Conservation (phyloP, 2,113 vertebrate genomes). For the Odocoileus hemionus region DNA sequence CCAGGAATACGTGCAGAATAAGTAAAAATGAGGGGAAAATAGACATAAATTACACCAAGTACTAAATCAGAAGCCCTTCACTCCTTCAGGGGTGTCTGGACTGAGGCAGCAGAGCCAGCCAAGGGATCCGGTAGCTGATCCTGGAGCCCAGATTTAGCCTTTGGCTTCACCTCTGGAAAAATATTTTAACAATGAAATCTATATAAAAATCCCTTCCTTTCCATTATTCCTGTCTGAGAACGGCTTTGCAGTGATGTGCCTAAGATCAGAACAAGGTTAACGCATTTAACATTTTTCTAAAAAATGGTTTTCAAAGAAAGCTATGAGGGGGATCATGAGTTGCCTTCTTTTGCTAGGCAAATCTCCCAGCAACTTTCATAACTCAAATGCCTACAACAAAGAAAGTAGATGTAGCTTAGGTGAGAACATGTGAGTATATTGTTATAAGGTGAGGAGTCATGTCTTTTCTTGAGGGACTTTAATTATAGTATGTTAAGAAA, state of each 20-base stretch:
- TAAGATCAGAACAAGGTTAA: slow-evolving; percentile 75
- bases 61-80: slow-evolving; percentile 32
- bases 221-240: slow-evolving; percentile 56
- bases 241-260: slow-evolving; percentile 51
- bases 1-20: not conserved
- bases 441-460: not conserved
- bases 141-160: slow-evolving; percentile 60
- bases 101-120: not conserved
- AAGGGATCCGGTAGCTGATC: not conserved
- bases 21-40: slow-evolving; percentile 6
- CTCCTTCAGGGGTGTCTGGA: slow-evolving; percentile 2
- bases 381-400: not conserved
- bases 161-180: slow-evolving; percentile 78
- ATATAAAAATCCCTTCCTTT: slow-evolving; percentile 72
- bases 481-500: not conserved
- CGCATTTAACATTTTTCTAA: slow-evolving; percentile 63
- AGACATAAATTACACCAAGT: slow-evolving; percentile 22
- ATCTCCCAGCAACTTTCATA: not conserved
- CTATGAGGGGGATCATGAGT: not conserved
- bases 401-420: not conserved
- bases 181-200: slow-evolving; percentile 62
- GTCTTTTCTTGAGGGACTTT: not conserved
- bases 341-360: slow-evolving; percentile 13
- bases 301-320: slow-evolving; percentile 54
- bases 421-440: not conserved